These are phyloP conservation scores for Ischnus inquisitorius DNA, from an alignment of 2,888 invertebrate species.

Conservation along the genomic window DNA sequence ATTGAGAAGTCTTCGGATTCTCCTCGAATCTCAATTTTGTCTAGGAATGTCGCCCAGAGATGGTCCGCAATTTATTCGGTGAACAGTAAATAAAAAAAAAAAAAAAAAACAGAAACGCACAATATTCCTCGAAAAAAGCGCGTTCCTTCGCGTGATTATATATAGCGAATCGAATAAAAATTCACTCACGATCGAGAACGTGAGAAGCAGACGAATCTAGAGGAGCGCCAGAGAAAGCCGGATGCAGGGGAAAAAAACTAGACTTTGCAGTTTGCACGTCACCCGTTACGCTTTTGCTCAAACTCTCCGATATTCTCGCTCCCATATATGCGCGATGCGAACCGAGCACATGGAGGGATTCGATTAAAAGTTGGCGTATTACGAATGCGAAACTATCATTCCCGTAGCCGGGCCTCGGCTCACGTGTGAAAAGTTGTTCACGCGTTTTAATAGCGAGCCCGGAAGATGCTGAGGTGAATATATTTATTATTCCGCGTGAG, in stretches of 20 bases:
- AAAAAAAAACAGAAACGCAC: too few species aligned
- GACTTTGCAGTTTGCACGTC: neutral
- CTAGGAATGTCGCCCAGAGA: too few species aligned
- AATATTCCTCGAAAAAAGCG: too few species aligned
- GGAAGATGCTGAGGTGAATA: conserved; percentile 15
- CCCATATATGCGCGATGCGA: conserved; percentile 63
- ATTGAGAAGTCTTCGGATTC: too few species aligned
- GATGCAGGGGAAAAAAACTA: neutral
- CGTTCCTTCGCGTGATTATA: conserved; percentile 49
- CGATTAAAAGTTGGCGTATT: conserved; percentile 72
- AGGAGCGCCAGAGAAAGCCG: neutral
- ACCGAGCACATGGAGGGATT: conserved; percentile 68
- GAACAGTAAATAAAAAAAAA: too few species aligned
- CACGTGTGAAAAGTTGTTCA: conserved; percentile 2
- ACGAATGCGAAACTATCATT: conserved; percentile 51
- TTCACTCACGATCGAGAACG: conserved; percentile 25
- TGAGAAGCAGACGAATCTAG: neutral
- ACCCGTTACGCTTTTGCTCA: conserved; percentile 2
- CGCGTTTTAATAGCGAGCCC: conserved; percentile 27
- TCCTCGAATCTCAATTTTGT: too few species aligned
- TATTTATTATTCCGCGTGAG: conserved; percentile 7
- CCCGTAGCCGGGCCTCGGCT: neutral
- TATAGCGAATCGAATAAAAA: conserved; percentile 39
- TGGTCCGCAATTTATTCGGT: too few species aligned
- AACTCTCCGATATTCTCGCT: conserved; percentile 8